Conservation (phyloP, 2,888 invertebrate species). For the Phasia obesa region DNA sequence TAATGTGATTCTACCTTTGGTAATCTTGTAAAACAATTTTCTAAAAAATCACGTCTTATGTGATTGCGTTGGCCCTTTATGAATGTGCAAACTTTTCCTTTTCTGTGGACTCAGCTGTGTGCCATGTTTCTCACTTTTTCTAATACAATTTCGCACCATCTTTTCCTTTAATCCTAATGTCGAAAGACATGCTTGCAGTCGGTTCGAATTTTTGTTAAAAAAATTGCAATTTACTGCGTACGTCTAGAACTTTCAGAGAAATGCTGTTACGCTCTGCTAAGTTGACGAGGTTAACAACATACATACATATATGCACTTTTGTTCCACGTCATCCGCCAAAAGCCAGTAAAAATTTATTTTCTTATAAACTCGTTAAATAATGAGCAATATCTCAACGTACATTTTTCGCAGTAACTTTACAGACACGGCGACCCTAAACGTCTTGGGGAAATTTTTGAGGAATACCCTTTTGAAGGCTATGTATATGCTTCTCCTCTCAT, state of each 20-base stretch:
- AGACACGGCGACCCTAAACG: slow-evolving; percentile 2
- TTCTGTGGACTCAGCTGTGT: slow-evolving; percentile 26
- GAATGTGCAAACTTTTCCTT: slow-evolving; percentile 31
- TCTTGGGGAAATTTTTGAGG: slow-evolving; percentile 32
- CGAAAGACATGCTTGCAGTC: slow-evolving; percentile 32
- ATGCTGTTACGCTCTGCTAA: slow-evolving; percentile 29
- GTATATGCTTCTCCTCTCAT: slow-evolving; percentile 9
- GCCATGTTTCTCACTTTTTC: slow-evolving; percentile 17
- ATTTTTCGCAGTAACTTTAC: slow-evolving; percentile 9
- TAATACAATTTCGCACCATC: slow-evolving; percentile 31
- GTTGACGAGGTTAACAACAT: slow-evolving; percentile 30
- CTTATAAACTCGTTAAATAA: slow-evolving; percentile 9
- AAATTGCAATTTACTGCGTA: slow-evolving; percentile 29
- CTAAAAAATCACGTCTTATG: slow-evolving; percentile 29
- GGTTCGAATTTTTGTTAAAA: slow-evolving; percentile 32
- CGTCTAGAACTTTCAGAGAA: slow-evolving; percentile 30
- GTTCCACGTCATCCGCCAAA: slow-evolving; percentile 18
- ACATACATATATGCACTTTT: slow-evolving; percentile 19
- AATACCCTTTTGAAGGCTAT: slow-evolving; percentile 13
- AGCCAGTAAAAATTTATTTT: slow-evolving; percentile 20
- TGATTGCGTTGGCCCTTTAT: slow-evolving; percentile 32
- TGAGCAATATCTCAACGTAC: slow-evolving; percentile 16
- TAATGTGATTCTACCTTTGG: slow-evolving; percentile 41
- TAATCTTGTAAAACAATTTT: slow-evolving; percentile 37
- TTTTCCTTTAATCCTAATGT: slow-evolving; percentile 24